Evolutionary conservation across 1,140 invertebrate genomes (phyloP), one percentile per base, ranked within the genome.

Genomic region (Andrena cerasifolii): DNA sequence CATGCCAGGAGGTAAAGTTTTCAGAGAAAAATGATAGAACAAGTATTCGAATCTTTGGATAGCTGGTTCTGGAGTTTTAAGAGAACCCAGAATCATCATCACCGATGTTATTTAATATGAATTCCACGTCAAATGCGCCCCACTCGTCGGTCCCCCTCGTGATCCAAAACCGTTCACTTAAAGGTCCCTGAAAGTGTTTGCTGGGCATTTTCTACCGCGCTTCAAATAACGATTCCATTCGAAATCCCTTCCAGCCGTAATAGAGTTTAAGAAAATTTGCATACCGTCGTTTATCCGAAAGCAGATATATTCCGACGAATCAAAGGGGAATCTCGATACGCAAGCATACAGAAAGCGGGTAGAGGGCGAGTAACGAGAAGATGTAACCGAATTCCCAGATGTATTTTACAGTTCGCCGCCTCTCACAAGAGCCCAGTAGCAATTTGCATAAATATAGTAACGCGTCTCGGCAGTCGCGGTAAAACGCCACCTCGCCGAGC

Each of bases 361-460:
- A n/a, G 54, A 28, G 28, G n/a, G 10, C 45, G 43, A 28, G 68
- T 81, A 79, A 85, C 82, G 56, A 79, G 77, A 79, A 71, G 70
- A 81, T 65, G 79, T 83, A 86, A 88, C 79, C 83, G 70, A 80
- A 84, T 89, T 85, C 74, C 82, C 78, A 74, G 74, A 58, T 80
- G 79, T 88, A 89, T 85, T 88, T 89, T 84, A 88, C 84, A 84
- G 78, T 86, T 87, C 87, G 80, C 80, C 82, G 75, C 53, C 75
- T 67, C 73, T 43, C 66, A 78, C 59, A 63, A 74, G 83, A 78
- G 65, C 61, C 31, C 49, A 53, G 49, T 80, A 71, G 61, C 80
- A 88, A 90, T 90, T 90, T 90, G 83, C 89, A 90, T 90, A 88
- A 88, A 87, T 85, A 89, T 85, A 76, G 74, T 51, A 72, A 80